phyloP scores from a whole-genome alignment of 1,140 invertebrate species.

The Panagrolaimus sp. region DNA sequence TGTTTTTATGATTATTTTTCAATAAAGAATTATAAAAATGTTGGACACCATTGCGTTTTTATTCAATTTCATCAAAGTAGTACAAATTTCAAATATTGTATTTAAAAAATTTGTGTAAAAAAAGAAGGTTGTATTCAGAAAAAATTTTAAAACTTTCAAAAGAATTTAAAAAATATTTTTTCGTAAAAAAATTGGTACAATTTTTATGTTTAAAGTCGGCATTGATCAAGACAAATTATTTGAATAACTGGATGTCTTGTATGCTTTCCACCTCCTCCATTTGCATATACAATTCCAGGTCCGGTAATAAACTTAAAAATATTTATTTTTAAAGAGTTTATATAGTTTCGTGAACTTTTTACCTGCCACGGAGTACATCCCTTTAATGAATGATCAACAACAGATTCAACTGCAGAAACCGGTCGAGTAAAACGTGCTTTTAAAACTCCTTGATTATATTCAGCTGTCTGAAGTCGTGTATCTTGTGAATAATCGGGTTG shows the following conservation, averaged over 20 bases:
- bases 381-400: constrained; percentile 4
- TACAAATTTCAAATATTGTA: too few species aligned
- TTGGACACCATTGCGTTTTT: too few species aligned
- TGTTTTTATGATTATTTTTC: too few species aligned
- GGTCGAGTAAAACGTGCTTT: constrained; percentile 12
- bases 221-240: constrained; percentile 16
- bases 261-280: not conserved
- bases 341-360: not conserved
- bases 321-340: too few species aligned
- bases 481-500: constrained; percentile 5
- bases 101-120: too few species aligned
- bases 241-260: not conserved
- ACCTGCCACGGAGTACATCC: constrained; percentile 13
- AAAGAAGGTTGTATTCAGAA: too few species aligned
- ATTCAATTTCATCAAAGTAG: too few species aligned
- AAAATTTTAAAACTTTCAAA: too few species aligned
- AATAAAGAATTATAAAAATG: too few species aligned
- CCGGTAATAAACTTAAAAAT: constrained; percentile 13
- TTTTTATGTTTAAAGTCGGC: not conserved
- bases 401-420: not conserved
- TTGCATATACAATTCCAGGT: not conserved
- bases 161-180: too few species aligned
- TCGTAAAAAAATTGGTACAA: too few species aligned
- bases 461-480: not conserved
- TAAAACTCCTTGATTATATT: not conserved